phyloP scores from a whole-genome alignment of 2,888 invertebrate species.

The Pterostichus madidus region DNA sequence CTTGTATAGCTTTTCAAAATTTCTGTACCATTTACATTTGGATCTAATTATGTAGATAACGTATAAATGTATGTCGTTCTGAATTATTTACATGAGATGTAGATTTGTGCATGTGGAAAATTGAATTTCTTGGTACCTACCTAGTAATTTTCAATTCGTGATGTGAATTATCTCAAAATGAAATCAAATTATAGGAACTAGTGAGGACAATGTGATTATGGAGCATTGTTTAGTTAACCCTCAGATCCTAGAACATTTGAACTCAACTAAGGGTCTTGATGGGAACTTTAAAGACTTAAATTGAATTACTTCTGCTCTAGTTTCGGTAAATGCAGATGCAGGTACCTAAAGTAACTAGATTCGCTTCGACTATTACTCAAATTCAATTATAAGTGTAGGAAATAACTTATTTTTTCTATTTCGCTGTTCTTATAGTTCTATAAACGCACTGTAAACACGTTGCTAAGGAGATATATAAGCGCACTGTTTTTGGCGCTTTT shows the following conservation, averaged over 20 bases:
- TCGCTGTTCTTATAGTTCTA: too few species aligned
- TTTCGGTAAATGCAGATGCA: background rate
- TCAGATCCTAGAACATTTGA: slow-evolving; percentile 29
- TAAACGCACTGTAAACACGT: too few species aligned
- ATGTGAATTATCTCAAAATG: slow-evolving; percentile 35
- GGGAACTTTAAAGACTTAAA: slow-evolving; percentile 34
- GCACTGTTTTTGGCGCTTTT: too few species aligned
- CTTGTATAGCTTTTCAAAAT: too few species aligned
- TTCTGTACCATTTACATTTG: too few species aligned
- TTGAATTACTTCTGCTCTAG: slow-evolving; percentile 40
- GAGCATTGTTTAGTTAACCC: slow-evolving; percentile 45
- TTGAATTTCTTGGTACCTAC: slow-evolving; percentile 22
- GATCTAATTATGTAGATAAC: too few species aligned
- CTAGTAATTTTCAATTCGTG: slow-evolving; percentile 29
- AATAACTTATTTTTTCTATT: too few species aligned
- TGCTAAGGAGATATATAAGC: too few species aligned
- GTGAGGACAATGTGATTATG: slow-evolving; percentile 16
- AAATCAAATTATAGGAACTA: slow-evolving; percentile 45
- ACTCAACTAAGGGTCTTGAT: slow-evolving; percentile 11
- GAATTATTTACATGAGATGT: background rate
- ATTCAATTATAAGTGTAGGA: background rate
- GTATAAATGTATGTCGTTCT: too few species aligned
- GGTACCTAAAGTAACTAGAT: slow-evolving; percentile 15
- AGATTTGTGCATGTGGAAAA: background rate
- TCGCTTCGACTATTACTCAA: background rate